Conservation (phyloP, 2,888 invertebrate species). For the Stenodema calcarata region DNA sequence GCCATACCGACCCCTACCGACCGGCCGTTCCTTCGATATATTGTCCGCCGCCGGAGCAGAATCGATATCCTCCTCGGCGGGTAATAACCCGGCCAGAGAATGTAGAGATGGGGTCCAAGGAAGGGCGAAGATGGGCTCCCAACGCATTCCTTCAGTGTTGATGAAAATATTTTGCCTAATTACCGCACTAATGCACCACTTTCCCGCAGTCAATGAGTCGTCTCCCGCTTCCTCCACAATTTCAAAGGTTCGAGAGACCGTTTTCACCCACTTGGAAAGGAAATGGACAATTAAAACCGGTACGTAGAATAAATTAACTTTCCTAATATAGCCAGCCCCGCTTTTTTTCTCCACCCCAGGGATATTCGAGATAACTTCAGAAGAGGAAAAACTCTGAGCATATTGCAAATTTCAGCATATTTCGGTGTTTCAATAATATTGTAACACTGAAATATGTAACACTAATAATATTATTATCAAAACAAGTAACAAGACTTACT, state of each 20-base stretch:
- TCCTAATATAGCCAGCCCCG: background rate
- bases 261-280: background rate
- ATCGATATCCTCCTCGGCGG: constrained; percentile 12
- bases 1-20: background rate
- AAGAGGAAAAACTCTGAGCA: background rate
- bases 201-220: background rate
- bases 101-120: background rate
- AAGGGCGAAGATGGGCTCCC: background rate
- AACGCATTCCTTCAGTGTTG: constrained; percentile 11
- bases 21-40: constrained; percentile 19
- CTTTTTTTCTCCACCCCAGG: background rate
- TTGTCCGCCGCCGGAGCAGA: background rate
- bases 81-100: constrained; percentile 22
- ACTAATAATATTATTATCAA: no score
- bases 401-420: no score
- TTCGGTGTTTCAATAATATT: no score
- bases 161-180: constrained; percentile 46
- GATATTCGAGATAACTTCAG: background rate
- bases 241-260: background rate
- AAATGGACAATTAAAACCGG: background rate
- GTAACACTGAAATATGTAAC: no score
- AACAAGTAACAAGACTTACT: no score
- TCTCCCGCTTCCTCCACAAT: background rate
- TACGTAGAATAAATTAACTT: background rate
- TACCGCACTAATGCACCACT: background rate